These are phyloP conservation scores for Tachysurus vachellii DNA, from an alignment of 2,113 vertebrate species.

Conservation along the genomic window DNA sequence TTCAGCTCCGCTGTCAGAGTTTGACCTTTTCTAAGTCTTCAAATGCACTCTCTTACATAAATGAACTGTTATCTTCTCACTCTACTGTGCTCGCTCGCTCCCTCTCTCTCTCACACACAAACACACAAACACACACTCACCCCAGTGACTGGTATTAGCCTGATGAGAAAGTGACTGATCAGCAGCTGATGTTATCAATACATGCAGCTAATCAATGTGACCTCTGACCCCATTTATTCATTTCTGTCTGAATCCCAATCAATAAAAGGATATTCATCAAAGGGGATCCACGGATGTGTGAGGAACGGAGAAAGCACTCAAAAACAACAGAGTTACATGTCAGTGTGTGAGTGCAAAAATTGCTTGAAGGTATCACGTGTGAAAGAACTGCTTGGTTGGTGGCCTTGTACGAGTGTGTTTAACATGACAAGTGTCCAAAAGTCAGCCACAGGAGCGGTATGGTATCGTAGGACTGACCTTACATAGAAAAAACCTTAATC, in stretches of 20 bases:
- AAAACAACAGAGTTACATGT: not conserved
- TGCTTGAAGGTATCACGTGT: not conserved
- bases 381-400: not conserved
- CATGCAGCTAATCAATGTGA: constrained; percentile 37
- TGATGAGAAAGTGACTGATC: constrained; percentile 49
- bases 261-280: constrained; percentile 48
- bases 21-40: not conserved
- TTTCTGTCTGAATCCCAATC: constrained; percentile 50
- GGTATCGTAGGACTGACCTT: not conserved
- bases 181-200: constrained; percentile 51
- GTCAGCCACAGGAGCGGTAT: not conserved
- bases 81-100: no score
- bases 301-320: not conserved
- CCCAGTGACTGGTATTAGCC: constrained; percentile 21
- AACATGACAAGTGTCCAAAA: not conserved
- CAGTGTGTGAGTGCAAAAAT: not conserved
- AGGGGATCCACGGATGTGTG: not conserved
- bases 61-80: constrained; percentile 5
- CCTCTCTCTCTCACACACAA: not conserved
- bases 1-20: not conserved
- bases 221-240: constrained; percentile 64
- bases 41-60: not conserved
- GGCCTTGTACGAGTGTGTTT: not conserved
- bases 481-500: not conserved
- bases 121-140: not conserved